These are phyloP conservation scores for Mythimna lalbum DNA, from an alignment of 2,888 invertebrate species.

Conservation along the genomic window DNA sequence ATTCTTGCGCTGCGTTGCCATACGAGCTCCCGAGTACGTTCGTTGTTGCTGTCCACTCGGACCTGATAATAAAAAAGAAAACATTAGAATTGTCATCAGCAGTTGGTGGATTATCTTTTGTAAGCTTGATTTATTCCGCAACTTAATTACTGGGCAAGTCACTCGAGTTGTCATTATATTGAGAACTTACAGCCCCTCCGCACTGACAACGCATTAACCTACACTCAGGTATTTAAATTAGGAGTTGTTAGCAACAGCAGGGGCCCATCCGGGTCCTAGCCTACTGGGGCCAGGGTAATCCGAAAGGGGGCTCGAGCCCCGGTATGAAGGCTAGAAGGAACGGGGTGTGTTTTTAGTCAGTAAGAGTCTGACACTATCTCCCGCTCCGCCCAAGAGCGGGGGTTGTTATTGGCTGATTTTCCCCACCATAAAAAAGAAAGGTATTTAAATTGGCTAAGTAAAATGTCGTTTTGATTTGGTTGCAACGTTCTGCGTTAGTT, in stretches of 20 bases:
- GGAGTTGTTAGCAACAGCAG: too few species aligned
- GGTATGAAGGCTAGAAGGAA: too few species aligned
- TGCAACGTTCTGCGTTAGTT: neutral
- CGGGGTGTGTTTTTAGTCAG: too few species aligned
- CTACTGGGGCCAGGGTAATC: too few species aligned
- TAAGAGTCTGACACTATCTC: too few species aligned
- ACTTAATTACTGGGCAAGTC: neutral
- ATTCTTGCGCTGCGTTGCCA: conserved; percentile 96
- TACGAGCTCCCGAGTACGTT: conserved; percentile 95
- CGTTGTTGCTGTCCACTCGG: conserved; percentile 96
- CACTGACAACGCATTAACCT: neutral
- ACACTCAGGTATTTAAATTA: neutral
- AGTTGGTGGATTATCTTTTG: too few species aligned
- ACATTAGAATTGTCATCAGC: neutral
- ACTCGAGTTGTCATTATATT: neutral
- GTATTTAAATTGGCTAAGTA: neutral
- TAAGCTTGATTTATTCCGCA: neutral
- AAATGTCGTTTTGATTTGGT: neutral
- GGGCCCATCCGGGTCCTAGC: too few species aligned
- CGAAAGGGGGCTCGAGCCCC: too few species aligned
- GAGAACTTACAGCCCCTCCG: neutral
- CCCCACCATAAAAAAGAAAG: too few species aligned
- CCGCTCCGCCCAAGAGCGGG: too few species aligned
- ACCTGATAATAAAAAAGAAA: conserved; percentile 89
- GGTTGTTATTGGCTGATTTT: too few species aligned